These are phyloP conservation scores for Ephialtes manifestator DNA, from an alignment of 2,888 invertebrate genomes.

Conservation along the genomic window DNA sequence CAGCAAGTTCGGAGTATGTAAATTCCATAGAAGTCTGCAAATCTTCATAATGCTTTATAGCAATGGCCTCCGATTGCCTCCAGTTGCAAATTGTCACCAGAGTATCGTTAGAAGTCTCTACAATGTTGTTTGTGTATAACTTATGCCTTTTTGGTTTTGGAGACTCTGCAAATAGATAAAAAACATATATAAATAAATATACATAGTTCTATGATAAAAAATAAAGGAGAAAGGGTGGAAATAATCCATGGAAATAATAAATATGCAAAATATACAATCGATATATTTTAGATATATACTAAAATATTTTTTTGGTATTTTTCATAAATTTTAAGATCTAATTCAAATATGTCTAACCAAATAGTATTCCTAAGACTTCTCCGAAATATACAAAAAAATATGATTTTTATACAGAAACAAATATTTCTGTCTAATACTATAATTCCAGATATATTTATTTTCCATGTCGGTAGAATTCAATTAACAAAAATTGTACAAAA, in stretches of 20 bases:
- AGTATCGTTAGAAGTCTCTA: background rate
- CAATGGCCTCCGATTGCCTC: constrained; percentile 65
- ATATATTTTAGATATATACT: too few species aligned
- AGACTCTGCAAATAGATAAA: constrained; percentile 35
- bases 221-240: background rate
- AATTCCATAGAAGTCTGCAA: constrained; percentile 66
- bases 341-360: background rate
- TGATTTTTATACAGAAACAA: background rate
- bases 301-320: background rate
- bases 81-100: constrained; percentile 72
- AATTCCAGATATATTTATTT: too few species aligned
- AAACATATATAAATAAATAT: background rate
- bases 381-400: background rate
- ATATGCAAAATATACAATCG: too few species aligned
- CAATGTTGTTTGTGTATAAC: background rate
- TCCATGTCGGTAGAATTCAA: too few species aligned
- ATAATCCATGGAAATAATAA: background rate
- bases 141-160: constrained; percentile 40
- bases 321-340: background rate
- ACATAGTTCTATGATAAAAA: background rate
- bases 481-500: background rate
- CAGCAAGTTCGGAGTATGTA: constrained; percentile 71
- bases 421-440: too few species aligned
- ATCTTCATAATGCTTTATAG: constrained; percentile 77
- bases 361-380: too few species aligned